Conservation (phyloP, 2,888 invertebrate species). For the Drosophila crucigera region DNA sequence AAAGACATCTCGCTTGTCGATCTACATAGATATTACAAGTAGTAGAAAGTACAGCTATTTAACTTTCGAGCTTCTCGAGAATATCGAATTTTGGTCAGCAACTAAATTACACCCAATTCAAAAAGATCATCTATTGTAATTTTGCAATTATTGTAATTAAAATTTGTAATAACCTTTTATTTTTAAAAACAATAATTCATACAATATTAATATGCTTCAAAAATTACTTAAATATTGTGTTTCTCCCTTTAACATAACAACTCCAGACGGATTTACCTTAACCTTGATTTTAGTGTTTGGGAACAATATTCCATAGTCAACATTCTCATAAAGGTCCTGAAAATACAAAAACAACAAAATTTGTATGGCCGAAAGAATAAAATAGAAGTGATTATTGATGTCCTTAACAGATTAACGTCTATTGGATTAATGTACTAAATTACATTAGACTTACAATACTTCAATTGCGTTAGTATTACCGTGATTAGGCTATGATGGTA, state of each 20-base stretch:
- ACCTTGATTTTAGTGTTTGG: constrained; percentile 96
- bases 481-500: background rate
- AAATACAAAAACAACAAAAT: constrained; percentile 71
- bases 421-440: background rate
- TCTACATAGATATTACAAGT: background rate
- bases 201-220: constrained; percentile 16
- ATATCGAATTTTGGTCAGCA: background rate
- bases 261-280: constrained; percentile 96
- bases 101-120: background rate
- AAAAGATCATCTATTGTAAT: background rate
- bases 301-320: constrained; percentile 93
- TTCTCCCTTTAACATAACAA: constrained; percentile 93
- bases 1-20: no score
- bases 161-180: constrained; percentile 3
- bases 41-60: background rate
- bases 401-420: background rate
- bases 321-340: constrained; percentile 95
- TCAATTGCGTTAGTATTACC: constrained; percentile 4
- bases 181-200: constrained; percentile 4
- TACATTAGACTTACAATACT: background rate
- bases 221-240: constrained; percentile 86
- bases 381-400: background rate
- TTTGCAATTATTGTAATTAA: background rate
- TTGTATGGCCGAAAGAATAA: constrained; percentile 2
- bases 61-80: background rate